These are phyloP conservation scores for Habropoda laboriosa DNA, from an alignment of 1,140 invertebrate genomes.

Conservation along the genomic window DNA sequence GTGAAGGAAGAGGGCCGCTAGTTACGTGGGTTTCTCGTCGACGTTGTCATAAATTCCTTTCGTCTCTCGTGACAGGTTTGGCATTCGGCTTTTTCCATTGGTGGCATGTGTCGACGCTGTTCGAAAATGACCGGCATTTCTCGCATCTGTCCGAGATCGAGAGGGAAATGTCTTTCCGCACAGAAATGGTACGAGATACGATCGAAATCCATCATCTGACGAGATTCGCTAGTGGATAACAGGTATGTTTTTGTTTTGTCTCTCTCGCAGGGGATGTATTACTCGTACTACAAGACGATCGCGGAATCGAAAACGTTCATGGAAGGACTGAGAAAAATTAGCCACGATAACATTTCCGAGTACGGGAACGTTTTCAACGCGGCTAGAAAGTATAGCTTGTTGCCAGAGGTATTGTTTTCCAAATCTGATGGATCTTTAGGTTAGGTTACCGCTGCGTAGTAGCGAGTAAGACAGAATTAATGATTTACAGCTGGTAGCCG, in stretches of 20 bases:
- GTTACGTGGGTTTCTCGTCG: background rate
- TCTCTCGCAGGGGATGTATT: constrained; percentile 90
- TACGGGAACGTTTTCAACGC: constrained; percentile 91
- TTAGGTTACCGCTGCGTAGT: background rate
- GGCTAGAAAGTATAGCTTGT: constrained; percentile 90
- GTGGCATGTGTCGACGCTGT: constrained; percentile 87
- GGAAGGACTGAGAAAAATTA: constrained; percentile 85
- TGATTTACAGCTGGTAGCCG: constrained; percentile 83
- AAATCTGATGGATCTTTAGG: background rate
- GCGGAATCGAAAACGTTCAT: constrained; percentile 86
- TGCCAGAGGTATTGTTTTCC: constrained; percentile 89
- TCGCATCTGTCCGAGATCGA: constrained; percentile 91
- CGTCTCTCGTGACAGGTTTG: constrained; percentile 65
- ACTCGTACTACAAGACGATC: constrained; percentile 93
- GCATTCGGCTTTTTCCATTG: constrained; percentile 81
- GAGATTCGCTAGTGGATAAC: background rate
- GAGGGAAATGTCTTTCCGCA: constrained; percentile 90
- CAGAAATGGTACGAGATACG: constrained; percentile 86
- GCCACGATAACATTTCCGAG: constrained; percentile 90
- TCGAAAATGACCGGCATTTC: constrained; percentile 92
- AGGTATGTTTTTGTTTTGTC: constrained; percentile 40
- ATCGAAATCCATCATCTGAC: background rate
- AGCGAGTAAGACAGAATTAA: background rate
- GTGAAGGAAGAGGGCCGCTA: background rate
- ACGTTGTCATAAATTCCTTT: constrained; percentile 30